Conservation (phyloP, 2,113 vertebrate genomes). For the Megalops atlanticus region DNA sequence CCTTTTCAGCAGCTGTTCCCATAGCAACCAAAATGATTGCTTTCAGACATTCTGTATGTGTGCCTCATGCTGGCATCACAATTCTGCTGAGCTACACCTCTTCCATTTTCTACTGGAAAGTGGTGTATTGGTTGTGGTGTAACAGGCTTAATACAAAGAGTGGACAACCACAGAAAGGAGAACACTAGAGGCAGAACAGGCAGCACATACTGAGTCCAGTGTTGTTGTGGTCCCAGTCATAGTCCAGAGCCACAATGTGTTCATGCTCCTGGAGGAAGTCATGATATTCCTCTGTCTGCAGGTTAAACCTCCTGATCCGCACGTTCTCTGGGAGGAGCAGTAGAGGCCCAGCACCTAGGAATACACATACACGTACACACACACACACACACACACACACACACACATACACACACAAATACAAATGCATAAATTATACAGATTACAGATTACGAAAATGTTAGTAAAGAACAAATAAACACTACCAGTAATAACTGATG, state of each 20-base stretch:
- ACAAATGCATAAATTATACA: not conserved
- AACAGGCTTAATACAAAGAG: conserved; percentile 15
- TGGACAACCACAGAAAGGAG: not conserved
- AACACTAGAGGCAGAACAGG: not conserved
- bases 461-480: not conserved
- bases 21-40: conserved; percentile 9
- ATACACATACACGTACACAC: not conserved
- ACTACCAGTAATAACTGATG: no score
- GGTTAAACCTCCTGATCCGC: conserved; percentile 84
- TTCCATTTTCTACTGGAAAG: not conserved
- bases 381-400: not conserved
- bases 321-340: conserved; percentile 87
- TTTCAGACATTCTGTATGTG: not conserved
- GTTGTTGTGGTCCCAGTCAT: conserved; percentile 88
- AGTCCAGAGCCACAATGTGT: conserved; percentile 84
- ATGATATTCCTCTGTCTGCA: conserved; percentile 81
- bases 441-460: no score
- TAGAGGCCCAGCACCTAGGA: conserved; percentile 77
- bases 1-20: not conserved
- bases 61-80: not conserved
- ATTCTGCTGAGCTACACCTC: not conserved
- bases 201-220: conserved; percentile 79
- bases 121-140: not conserved
- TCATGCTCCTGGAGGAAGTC: conserved; percentile 86
- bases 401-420: not conserved